These are phyloP conservation scores for Pygoscelis antarcticus DNA, from an alignment of 2,113 vertebrate species.

Conservation along the genomic window DNA sequence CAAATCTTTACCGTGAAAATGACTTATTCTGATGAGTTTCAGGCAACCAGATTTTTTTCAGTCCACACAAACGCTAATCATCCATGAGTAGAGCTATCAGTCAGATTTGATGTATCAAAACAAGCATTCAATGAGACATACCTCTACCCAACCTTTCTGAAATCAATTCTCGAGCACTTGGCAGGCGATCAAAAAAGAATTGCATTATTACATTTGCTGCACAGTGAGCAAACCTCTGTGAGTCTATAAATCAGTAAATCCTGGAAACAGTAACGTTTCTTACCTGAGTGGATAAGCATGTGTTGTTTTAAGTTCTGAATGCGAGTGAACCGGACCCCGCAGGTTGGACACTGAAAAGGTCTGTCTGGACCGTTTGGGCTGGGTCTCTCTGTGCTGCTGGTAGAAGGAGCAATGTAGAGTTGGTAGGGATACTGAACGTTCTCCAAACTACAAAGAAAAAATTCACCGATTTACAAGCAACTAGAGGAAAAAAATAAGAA, in stretches of 20 bases:
- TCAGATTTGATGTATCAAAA: not conserved
- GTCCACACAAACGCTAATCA: conserved; percentile 16
- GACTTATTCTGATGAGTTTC: not conserved
- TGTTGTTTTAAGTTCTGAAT: conserved; percentile 99
- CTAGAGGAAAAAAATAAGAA: not conserved
- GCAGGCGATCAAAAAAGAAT: not conserved
- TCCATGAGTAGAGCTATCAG: not conserved
- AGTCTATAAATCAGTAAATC: not conserved
- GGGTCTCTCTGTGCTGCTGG: conserved; percentile 86
- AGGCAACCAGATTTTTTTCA: not conserved
- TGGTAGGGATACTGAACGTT: conserved; percentile 96
- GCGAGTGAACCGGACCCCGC: conserved; percentile 96
- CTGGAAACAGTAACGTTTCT: not conserved
- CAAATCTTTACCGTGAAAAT: not conserved
- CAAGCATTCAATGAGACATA: not conserved
- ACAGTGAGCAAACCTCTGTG: not conserved
- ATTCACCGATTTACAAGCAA: conserved; percentile 36
- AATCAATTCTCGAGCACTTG: not conserved
- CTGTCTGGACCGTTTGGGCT: conserved; percentile 93
- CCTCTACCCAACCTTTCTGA: not conserved
- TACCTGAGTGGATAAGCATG: conserved; percentile 99
- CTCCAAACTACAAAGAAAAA: conserved; percentile 85
- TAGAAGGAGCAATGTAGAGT: conserved; percentile 95
- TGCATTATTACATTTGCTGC: not conserved
- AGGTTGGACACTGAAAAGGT: conserved; percentile 96